phyloP scores from a whole-genome alignment of 2,888 invertebrate genomes.

The Linyphia triangularis region DNA sequence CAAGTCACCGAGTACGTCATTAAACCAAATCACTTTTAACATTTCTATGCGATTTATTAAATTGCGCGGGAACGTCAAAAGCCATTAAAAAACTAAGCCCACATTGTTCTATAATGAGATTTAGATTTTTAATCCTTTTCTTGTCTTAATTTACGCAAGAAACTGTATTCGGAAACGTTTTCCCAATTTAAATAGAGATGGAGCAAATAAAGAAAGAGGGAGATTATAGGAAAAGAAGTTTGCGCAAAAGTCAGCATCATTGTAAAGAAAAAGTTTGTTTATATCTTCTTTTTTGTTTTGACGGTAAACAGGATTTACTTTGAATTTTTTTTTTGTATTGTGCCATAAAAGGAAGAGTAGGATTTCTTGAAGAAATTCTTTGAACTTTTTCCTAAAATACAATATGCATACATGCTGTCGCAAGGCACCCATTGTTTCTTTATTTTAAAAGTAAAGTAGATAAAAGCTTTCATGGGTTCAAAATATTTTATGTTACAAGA shows the following conservation, averaged over 20 bases:
- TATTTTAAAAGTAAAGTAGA: neutral
- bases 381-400: neutral
- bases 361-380: neutral
- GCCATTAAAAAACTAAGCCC: neutral
- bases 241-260: neutral
- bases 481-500: neutral
- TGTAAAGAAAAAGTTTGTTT: slow-evolving; percentile 14
- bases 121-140: neutral
- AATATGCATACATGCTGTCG: neutral
- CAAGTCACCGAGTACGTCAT: neutral
- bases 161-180: slow-evolving; percentile 25
- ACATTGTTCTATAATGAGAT: neutral
- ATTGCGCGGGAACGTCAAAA: slow-evolving; percentile 18
- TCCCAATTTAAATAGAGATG: slow-evolving; percentile 34
- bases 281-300: neutral
- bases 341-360: neutral
- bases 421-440: neutral
- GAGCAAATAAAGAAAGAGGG: neutral
- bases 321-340: neutral
- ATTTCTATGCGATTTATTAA: slow-evolving; percentile 2
- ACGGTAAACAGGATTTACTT: slow-evolving; percentile 16
- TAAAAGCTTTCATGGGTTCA: neutral
- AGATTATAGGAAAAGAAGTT: neutral
- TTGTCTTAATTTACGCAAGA: slow-evolving; percentile 36
- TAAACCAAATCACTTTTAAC: neutral